Base-by-base conservation (phyloP, 1,140 invertebrate genomes). In the Tribolium madens region DNA sequence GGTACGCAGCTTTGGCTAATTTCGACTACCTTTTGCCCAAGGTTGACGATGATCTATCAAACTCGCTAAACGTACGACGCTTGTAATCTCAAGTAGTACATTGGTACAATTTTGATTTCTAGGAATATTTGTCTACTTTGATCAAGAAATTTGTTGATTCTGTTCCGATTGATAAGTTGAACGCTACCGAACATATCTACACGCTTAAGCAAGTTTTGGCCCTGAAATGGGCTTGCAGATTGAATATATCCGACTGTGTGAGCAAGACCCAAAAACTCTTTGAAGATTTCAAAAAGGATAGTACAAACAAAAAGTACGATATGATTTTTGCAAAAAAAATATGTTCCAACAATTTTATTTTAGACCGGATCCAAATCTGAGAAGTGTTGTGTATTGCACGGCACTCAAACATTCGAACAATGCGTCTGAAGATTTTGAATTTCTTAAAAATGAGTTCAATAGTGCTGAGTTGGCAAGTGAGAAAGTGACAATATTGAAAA, bases 351-450 rank as follows among this genome's bases (percentile, higher is more conserved):
- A 9, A 12, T 50, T n/a, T n/a, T 21, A 6, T 83, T 84, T 53
- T 68, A 89, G 88, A 18, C 82, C 90, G 13, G 86, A 87, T 17
- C 84, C 87, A 18, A 90, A 91, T 78, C 85, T 90, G 79, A 88
- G 89, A 26, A 86, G 87, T 14, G 88, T 88, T 74, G 89, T 91
- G 4, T 91, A 91, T 83, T 91, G 90, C 80, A 85, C 83, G 47
- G 88, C 86, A 26, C 81, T 91, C 2, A 84, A 87, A 17, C 81
- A 87, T n/a, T 42, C 83, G 82, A 7, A 77, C 69, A 68, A 80
- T 17, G 73, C 71, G 7, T 13, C 76, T 1, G 14, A 42, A 0
- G 87, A 91, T 60, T 91, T 88, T 78, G 76, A 88, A n/a, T 85
- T 80, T 17, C 84, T 91, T 60, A 91, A 88, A 85, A 78, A 85